Evolutionary conservation across 2,113 vertebrate species (phyloP), one percentile per base, ranked within the genome.

Genomic region (Paraplagusia blochii): DNA sequence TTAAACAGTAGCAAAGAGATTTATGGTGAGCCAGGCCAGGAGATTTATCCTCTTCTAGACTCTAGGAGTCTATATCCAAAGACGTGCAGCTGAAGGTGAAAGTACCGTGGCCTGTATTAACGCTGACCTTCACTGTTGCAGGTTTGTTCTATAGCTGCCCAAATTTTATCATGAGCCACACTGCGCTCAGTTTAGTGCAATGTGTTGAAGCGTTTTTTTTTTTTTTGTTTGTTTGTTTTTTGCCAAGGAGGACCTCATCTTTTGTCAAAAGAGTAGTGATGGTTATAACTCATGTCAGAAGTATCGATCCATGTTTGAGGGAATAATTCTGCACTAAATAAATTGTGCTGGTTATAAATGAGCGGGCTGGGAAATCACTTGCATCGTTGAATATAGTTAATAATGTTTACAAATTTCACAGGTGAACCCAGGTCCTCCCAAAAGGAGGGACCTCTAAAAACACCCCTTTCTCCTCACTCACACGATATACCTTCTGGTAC

Each of bases 11-110:
- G 38, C 34, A 18, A 22, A 0, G 46, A 48, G 48, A 76, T 82
- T 74, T 57, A 77, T 66, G 44, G 53, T 47, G 39, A 44, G 46
- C 52, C 43, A 50, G 53, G 64, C 47, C 38, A 53, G 22, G 54
- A 76, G 53, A 77, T 71, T 66, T 72, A 74, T 69, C 15, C 15
- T 65, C 36, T 43, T n/a, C 47, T 54, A 45, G 39, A 33, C 49
- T 70, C 74, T 54, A 40, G 59, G 44, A 17, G 3, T 58, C 36
- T 62, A 52, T 47, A 68, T 62, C 56, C 58, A 39, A 63, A 59
- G 53, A 66, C 47, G 36, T 57, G 19, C 63, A 44, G 63, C 29
- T 68, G 42, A 53, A 43, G 58, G 45, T 57, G 50, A 72, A 72
- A 63, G 54, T 38, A 45, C 11, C 44, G 13, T 16, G 10, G 47